Percentiles rank a stretch among this genome's conserved stretches.
These are phyloP conservation scores for Chelon labrosus DNA, from an alignment of 2,797 vertebrate species.

Conservation along the genomic window DNA sequence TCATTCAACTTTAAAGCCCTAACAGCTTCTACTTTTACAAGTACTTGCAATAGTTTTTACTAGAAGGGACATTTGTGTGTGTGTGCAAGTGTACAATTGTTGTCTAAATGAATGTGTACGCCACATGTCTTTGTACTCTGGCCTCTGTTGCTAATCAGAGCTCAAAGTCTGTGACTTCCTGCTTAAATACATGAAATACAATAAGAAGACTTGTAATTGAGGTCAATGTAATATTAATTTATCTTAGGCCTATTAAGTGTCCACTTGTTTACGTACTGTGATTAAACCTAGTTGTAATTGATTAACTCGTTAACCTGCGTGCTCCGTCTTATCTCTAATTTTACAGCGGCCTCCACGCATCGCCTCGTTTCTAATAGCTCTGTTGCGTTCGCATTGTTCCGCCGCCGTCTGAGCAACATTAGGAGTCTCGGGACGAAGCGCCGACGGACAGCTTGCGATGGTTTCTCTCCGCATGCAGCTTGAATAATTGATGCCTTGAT, in stretches of 20 bases:
- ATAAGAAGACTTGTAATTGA: neutral
- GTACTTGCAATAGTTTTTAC: too few relatives aligned
- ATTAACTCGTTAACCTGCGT: conserved; percentile 60
- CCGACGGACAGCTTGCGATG: conserved; percentile 70
- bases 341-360: conserved; percentile 31
- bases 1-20: too few relatives aligned
- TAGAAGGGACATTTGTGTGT: too few relatives aligned
- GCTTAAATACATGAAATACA: too few relatives aligned
- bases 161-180: too few relatives aligned
- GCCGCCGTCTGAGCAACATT: conserved; percentile 63
- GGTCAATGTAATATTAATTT: conserved; percentile 11
- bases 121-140: too few relatives aligned
- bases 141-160: too few relatives aligned
- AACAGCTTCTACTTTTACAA: too few relatives aligned
- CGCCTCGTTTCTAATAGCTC: conserved; percentile 54
- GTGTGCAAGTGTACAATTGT: too few relatives aligned
- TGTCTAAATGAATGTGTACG: too few relatives aligned
- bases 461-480: conserved; percentile 68
- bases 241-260: conserved; percentile 28
- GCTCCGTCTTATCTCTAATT: conserved; percentile 54
- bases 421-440: conserved; percentile 67
- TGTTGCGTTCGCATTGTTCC: conserved; percentile 63
- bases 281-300: conserved; percentile 56
- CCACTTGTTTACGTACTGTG: conserved; percentile 50
- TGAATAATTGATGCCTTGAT: conserved; percentile 85